A percentile compares a stretch with the other conserved stretches of the same genome.
These are phyloP conservation scores for Teleopsis dalmanni DNA, from an alignment of 1,140 invertebrate genomes.

Conservation along the genomic window DNA sequence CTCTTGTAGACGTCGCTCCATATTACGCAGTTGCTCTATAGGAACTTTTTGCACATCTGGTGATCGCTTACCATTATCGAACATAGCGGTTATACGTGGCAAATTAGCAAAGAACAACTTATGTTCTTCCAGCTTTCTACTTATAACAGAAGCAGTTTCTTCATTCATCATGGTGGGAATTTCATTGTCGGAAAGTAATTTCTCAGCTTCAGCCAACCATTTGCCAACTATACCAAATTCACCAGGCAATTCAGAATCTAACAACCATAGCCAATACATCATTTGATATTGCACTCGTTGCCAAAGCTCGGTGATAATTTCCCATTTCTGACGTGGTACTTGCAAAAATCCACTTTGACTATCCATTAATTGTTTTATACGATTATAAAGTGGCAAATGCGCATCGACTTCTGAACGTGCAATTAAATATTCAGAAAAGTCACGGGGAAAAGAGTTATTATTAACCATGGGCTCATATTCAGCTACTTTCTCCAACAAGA, in stretches of 20 bases:
- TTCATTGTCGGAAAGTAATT: conserved; percentile 71
- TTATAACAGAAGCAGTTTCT: conserved; percentile 77
- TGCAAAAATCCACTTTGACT: conserved; percentile 64
- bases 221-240: conserved; percentile 77
- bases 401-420: conserved; percentile 64
- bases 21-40: conserved; percentile 69
- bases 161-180: conserved; percentile 76
- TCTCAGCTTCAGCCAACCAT: conserved; percentile 82
- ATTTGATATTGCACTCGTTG: conserved; percentile 66
- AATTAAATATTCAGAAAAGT: conserved; percentile 61
- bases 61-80: conserved; percentile 58
- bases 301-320: conserved; percentile 68
- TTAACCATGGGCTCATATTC: conserved; percentile 51
- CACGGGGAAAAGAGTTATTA: conserved; percentile 56
- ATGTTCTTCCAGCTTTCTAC: conserved; percentile 81
- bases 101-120: conserved; percentile 81
- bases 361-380: conserved; percentile 66
- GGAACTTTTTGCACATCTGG: conserved; percentile 58
- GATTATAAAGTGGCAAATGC: conserved; percentile 59
- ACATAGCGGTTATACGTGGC: conserved; percentile 66
- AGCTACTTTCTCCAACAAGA: conserved; percentile 72
- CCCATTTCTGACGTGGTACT: conserved; percentile 73
- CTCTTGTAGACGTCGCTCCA: conserved; percentile 65
- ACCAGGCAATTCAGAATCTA: conserved; percentile 76
- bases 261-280: conserved; percentile 73